Percentiles rank a stretch among this genome's conserved stretches.
Evolutionary conservation across 2,113 vertebrate genomes (phyloP).

Genomic region (Ophiodon elongatus): DNA sequence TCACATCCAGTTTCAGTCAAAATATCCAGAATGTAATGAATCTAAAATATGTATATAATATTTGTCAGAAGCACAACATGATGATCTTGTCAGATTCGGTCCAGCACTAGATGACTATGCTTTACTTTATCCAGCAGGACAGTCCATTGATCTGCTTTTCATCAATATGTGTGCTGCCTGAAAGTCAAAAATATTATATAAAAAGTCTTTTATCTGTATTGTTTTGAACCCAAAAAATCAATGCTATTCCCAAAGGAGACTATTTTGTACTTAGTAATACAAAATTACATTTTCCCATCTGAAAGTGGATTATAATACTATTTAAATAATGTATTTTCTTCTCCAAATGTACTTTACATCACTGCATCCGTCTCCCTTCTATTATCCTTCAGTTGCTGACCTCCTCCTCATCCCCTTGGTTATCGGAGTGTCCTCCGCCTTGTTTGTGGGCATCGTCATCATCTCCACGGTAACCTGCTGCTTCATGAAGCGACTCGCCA

Average conservation of each 20-base stretch:
- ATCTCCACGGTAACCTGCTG: slow-evolving; percentile 90
- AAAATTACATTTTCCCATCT: neutral
- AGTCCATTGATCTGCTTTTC: slow-evolving; percentile 17
- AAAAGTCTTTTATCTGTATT: neutral
- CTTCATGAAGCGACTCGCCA: slow-evolving; percentile 89
- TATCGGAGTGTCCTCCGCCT: slow-evolving; percentile 86
- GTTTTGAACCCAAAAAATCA: neutral
- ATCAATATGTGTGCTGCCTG: neutral
- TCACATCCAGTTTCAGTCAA: neutral
- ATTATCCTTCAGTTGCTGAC: slow-evolving; percentile 81
- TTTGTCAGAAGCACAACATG: neutral
- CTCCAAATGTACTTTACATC: neutral
- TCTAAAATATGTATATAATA: neutral
- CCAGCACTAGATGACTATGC: neutral
- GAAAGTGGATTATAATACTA: neutral
- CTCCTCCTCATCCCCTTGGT: slow-evolving; percentile 89
- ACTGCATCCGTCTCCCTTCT: neutral
- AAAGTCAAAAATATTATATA: neutral
- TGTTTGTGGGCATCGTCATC: slow-evolving; percentile 87
- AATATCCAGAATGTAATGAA: neutral
- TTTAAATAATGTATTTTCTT: neutral
- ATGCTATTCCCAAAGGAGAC: neutral
- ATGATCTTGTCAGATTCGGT: neutral
- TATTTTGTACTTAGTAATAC: neutral
- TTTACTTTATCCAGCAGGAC: slow-evolving; percentile 15